These are phyloP conservation scores for Xanthorhoe spadicearia DNA, from an alignment of 2,888 invertebrate genomes.

Conservation along the genomic window DNA sequence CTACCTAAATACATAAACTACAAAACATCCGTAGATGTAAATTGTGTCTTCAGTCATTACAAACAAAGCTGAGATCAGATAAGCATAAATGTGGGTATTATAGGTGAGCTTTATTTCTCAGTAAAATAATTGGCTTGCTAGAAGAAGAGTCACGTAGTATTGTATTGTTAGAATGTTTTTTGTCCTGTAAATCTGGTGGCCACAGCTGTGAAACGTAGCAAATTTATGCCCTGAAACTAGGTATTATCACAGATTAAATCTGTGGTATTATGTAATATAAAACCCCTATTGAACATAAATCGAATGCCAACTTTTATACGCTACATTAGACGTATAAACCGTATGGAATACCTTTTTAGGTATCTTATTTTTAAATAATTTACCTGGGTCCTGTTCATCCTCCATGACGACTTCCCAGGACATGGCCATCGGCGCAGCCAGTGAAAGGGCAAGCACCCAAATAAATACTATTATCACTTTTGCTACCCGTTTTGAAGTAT, in stretches of 20 bases:
- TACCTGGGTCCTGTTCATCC: conserved; percentile 76
- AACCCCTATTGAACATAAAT: no score
- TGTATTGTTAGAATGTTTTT: not conserved
- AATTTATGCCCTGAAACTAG: no score
- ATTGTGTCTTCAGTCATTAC: conserved; percentile 9
- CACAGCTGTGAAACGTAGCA: not conserved
- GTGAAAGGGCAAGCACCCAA: conserved; percentile 88
- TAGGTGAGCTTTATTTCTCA: not conserved
- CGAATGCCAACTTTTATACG: not conserved
- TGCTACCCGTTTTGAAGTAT: conserved; percentile 89
- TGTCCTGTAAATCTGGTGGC: not conserved
- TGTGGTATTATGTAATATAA: no score
- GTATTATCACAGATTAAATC: no score
- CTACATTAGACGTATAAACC: not conserved
- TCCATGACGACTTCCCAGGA: conserved; percentile 85
- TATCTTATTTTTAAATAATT: conserved; percentile 1
- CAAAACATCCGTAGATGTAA: not conserved
- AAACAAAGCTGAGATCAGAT: conserved; percentile 8
- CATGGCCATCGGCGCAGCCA: conserved; percentile 89
- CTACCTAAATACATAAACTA: not conserved
- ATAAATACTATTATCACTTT: conserved; percentile 90
- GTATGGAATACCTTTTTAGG: not conserved
- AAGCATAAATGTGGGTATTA: conserved; percentile 5
- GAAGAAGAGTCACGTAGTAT: not conserved
- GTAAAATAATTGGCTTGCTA: conserved; percentile 14